These are phyloP conservation scores for Drosophila arizonae DNA, from an alignment of 1,140 invertebrate species.

Conservation along the genomic window DNA sequence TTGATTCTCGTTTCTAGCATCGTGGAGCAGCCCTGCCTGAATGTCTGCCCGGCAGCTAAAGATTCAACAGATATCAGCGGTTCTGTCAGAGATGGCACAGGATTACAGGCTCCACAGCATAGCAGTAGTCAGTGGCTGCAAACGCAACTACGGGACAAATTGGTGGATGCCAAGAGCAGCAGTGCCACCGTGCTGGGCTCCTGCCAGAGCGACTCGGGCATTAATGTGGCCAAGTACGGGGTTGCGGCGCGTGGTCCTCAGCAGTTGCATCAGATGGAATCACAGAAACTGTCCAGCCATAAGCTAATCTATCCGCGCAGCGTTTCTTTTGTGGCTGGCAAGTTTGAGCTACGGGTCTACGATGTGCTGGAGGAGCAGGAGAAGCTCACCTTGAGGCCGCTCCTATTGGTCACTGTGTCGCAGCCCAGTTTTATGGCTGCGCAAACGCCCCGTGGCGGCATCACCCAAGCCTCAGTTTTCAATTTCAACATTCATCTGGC, in stretches of 20 bases:
- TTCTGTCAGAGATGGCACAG: not conserved
- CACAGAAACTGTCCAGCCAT: not conserved
- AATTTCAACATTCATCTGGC: slow-evolving; percentile 61
- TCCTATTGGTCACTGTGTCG: slow-evolving; percentile 61
- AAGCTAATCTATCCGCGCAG: slow-evolving; percentile 54
- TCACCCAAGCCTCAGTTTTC: slow-evolving; percentile 66
- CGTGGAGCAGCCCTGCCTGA: slow-evolving; percentile 22
- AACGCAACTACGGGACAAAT: not conserved
- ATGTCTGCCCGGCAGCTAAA: too few species aligned
- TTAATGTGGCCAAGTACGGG: slow-evolving; percentile 32
- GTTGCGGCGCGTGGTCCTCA: not conserved
- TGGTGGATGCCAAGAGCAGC: slow-evolving; percentile 30
- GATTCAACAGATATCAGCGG: too few species aligned
- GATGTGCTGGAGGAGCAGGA: slow-evolving; percentile 48
- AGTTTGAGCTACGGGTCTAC: slow-evolving; percentile 66
- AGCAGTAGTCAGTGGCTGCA: not conserved
- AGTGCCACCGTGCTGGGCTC: slow-evolving; percentile 38
- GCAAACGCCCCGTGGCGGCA: slow-evolving; percentile 53
- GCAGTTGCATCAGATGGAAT: not conserved
- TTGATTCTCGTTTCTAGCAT: slow-evolving; percentile 11
- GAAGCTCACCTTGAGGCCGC: slow-evolving; percentile 28
- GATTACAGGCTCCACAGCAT: not conserved
- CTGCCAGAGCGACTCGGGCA: slow-evolving; percentile 62
- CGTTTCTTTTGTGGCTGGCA: slow-evolving; percentile 75
- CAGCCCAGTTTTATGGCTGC: slow-evolving; percentile 75